These are phyloP conservation scores for Hiodon alosoides DNA, from an alignment of 2,113 vertebrate genomes.

Conservation along the genomic window DNA sequence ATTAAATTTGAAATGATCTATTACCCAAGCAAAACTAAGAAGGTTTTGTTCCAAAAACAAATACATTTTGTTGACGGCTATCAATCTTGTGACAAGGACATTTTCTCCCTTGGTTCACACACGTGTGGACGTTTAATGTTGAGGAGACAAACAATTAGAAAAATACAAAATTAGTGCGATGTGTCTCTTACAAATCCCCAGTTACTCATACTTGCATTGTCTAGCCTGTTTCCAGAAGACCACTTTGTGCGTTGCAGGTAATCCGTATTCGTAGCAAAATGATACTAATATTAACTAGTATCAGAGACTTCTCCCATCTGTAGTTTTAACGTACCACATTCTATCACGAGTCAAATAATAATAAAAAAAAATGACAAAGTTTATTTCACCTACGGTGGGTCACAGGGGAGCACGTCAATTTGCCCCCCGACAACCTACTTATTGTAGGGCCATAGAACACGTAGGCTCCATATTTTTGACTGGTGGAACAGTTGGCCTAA, in stretches of 20 bases:
- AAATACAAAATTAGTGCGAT: slow-evolving; percentile 16
- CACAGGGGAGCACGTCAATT: too few relatives aligned
- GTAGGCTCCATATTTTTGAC: too few relatives aligned
- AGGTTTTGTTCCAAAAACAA: background rate
- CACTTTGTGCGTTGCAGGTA: too few relatives aligned
- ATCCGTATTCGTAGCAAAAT: too few relatives aligned
- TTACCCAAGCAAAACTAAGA: background rate
- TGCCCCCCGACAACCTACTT: too few relatives aligned
- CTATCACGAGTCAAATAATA: too few relatives aligned
- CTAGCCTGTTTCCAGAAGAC: background rate
- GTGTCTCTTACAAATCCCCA: background rate
- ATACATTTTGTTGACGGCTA: background rate
- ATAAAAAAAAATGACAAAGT: too few relatives aligned
- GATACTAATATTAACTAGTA: background rate
- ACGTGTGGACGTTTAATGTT: background rate
- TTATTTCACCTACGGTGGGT: too few relatives aligned
- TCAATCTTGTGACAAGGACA: background rate
- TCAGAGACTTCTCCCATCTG: background rate
- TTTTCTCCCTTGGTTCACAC: slow-evolving; percentile 4
- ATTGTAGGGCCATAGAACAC: too few relatives aligned
- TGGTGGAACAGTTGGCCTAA: too few relatives aligned
- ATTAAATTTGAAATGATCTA: background rate
- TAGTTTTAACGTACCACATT: too few relatives aligned
- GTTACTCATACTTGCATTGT: background rate
- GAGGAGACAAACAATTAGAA: background rate